Conservation (phyloP, 2,113 vertebrate species). For the Thoracochromis brauschi region DNA sequence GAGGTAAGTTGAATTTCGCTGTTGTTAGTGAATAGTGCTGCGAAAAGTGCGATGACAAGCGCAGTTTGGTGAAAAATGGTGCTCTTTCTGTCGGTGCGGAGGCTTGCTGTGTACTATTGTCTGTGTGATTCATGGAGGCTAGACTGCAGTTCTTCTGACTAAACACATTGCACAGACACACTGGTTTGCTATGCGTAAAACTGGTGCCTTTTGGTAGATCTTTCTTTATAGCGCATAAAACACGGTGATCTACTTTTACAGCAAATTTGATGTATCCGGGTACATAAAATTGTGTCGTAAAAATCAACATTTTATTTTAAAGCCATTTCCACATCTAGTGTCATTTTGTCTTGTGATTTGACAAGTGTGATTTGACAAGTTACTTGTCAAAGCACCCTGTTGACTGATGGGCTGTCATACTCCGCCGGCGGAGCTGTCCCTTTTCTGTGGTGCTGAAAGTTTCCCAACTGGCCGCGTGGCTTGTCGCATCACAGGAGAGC, state of each 20-base stretch:
- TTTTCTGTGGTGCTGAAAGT: conserved; percentile 67
- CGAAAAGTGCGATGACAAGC: background rate
- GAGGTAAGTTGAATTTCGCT: conserved; percentile 50
- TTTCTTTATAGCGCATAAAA: background rate
- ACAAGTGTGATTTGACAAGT: background rate
- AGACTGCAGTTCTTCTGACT: background rate
- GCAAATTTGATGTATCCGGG: background rate
- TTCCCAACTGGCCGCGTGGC: conserved; percentile 24
- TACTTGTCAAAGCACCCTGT: conserved; percentile 34
- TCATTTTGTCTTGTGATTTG: background rate
- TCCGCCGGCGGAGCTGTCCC: conserved; percentile 53
- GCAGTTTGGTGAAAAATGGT: background rate
- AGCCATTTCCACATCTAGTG: background rate
- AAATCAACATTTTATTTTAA: background rate
- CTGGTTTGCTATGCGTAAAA: background rate
- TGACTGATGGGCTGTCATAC: conserved; percentile 27
- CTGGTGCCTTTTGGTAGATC: background rate
- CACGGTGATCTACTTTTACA: background rate
- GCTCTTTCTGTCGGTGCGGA: background rate
- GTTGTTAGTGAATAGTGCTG: background rate
- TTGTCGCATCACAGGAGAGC: background rate
- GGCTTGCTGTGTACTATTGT: background rate
- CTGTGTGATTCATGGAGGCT: background rate
- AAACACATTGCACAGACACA: background rate
- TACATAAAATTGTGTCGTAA: background rate